Percentiles rank a stretch among this genome's conserved stretches.
Evolutionary conservation across 1,140 invertebrate species (phyloP).

Genomic region (Drosophila suzukii): DNA sequence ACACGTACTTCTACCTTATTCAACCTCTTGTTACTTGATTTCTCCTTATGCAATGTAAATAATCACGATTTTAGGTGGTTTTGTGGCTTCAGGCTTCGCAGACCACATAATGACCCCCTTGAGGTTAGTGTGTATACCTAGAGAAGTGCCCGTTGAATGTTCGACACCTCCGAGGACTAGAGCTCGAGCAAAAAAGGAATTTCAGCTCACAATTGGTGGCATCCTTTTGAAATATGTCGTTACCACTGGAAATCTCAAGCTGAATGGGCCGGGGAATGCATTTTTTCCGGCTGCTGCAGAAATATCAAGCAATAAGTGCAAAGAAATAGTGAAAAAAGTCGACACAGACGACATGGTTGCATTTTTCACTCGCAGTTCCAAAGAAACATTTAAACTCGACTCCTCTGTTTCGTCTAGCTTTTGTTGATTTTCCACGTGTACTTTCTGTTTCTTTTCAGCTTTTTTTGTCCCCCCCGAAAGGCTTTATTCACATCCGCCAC

Average conservation of each 20-base stretch:
- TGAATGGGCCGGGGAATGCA: conserved; percentile 44
- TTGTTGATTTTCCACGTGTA: conserved; percentile 31
- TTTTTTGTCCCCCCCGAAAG: conserved; percentile 24
- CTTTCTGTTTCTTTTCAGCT: conserved; percentile 20
- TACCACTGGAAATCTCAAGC: conserved; percentile 20
- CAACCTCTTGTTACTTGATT: not conserved
- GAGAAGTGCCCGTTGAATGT: conserved; percentile 8
- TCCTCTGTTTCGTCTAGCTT: conserved; percentile 44
- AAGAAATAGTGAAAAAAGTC: conserved; percentile 16
- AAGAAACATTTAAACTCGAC: conserved; percentile 53
- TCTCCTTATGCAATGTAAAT: not conserved
- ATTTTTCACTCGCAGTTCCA: conserved; percentile 44
- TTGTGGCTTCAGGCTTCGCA: not conserved
- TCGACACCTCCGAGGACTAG: conserved; percentile 19
- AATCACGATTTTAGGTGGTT: not conserved
- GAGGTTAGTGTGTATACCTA: not conserved
- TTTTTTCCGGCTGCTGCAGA: conserved; percentile 26
- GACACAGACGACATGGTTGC: conserved; percentile 36
- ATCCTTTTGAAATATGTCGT: conserved; percentile 37
- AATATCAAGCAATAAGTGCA: conserved; percentile 25
- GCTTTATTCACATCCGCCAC: conserved; percentile 18
- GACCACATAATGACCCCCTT: not conserved
- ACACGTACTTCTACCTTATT: not conserved
- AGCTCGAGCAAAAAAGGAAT: conserved; percentile 15
- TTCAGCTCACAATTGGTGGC: conserved; percentile 34